A percentile compares a stretch with the other conserved stretches of the same genome.
Evolutionary conservation across 2,888 invertebrate species (phyloP).

Genomic region (Calameuta idolon): DNA sequence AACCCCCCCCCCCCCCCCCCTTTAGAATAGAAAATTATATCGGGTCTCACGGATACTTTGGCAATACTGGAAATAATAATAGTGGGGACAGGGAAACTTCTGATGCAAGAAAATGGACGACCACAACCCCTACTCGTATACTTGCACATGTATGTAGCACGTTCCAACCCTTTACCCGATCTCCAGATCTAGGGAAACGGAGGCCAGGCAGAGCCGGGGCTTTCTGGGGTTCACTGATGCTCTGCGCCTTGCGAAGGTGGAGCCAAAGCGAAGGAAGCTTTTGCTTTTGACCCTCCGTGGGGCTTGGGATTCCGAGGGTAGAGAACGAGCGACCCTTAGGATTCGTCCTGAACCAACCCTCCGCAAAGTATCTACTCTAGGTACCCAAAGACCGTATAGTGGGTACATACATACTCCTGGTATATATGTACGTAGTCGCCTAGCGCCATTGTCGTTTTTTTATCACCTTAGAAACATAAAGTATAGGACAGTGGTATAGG

Average conservation of each 20-base stretch:
- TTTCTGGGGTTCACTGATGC: background rate
- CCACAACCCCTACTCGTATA: constrained; percentile 1
- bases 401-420: too few species aligned
- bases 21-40: background rate
- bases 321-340: constrained; percentile 50
- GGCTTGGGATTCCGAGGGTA: constrained; percentile 36
- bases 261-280: constrained; percentile 52
- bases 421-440: too few species aligned
- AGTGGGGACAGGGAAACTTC: background rate
- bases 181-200: constrained; percentile 40
- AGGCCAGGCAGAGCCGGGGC: constrained; percentile 14
- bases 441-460: too few species aligned
- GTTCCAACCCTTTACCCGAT: constrained; percentile 44
- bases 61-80: background rate
- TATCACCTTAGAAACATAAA: too few species aligned
- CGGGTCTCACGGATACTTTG: background rate
- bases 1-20: background rate
- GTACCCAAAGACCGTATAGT: background rate
- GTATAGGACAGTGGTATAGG: too few species aligned
- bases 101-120: background rate
- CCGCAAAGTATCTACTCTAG: constrained; percentile 51
- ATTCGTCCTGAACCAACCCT: constrained; percentile 53
- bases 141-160: constrained; percentile 42
- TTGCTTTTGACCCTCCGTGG: constrained; percentile 43
- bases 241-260: constrained; percentile 39